These are phyloP conservation scores for Saturnia japonica DNA, from an alignment of 2,888 invertebrate species.

Conservation along the genomic window DNA sequence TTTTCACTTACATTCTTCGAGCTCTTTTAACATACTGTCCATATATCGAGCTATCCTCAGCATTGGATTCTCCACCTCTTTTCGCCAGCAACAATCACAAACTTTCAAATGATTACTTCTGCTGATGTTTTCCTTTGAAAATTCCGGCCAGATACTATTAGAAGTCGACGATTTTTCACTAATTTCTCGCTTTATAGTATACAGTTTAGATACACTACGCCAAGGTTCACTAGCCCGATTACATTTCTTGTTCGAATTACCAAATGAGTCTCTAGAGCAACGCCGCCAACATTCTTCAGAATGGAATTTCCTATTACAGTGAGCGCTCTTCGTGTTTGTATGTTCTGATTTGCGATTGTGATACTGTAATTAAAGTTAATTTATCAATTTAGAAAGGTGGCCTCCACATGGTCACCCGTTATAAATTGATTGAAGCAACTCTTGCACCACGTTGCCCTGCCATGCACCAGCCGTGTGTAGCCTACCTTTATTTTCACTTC, in stretches of 20 bases:
- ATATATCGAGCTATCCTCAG: slow-evolving; percentile 59
- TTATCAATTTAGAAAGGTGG: no score
- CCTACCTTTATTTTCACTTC: no score
- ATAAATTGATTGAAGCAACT: no score
- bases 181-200: slow-evolving; percentile 26
- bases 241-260: slow-evolving; percentile 29
- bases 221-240: slow-evolving; percentile 46
- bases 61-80: slow-evolving; percentile 55
- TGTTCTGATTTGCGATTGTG: slow-evolving; percentile 22
- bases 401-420: no score
- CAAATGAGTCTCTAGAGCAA: slow-evolving; percentile 31
- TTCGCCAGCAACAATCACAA: slow-evolving; percentile 40
- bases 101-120: slow-evolving; percentile 21
- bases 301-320: slow-evolving; percentile 33
- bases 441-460: no score
- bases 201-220: slow-evolving; percentile 36
- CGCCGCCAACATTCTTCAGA: slow-evolving; percentile 44
- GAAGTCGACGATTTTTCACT: slow-evolving; percentile 30
- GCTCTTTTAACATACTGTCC: slow-evolving; percentile 56
- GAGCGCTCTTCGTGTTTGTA: slow-evolving; percentile 25
- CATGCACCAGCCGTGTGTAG: no score
- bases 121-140: slow-evolving; percentile 26
- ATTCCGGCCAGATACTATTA: slow-evolving; percentile 41
- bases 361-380: slow-evolving; percentile 23
- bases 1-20: slow-evolving; percentile 40